Percentiles rank a stretch among this genome's conserved stretches.
These are phyloP conservation scores for Ammodytes dubius DNA, from an alignment of 2,113 vertebrate species.

Conservation along the genomic window DNA sequence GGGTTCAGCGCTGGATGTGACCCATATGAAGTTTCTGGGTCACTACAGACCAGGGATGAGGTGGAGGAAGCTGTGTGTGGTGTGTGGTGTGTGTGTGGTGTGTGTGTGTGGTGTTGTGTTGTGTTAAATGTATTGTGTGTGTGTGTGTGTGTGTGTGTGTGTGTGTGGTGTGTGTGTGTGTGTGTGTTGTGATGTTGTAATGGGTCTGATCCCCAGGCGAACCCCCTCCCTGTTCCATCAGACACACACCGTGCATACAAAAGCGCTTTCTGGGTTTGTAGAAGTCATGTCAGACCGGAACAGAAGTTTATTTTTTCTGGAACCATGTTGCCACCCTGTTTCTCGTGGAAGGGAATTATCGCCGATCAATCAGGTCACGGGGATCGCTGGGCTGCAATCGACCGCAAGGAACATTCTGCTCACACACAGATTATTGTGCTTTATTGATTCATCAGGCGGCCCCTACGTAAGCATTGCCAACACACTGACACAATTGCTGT, in stretches of 20 bases:
- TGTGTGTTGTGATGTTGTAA: constrained; percentile 41
- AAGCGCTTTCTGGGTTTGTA: constrained; percentile 34
- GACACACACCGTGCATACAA: background rate
- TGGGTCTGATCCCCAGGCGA: constrained; percentile 56
- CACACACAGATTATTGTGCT: background rate
- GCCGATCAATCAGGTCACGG: constrained; percentile 22
- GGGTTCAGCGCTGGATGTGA: constrained; percentile 54
- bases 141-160: constrained; percentile 5
- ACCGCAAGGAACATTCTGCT: background rate
- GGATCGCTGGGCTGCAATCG: constrained; percentile 21
- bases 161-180: constrained; percentile 7
- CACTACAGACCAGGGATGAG: constrained; percentile 45
- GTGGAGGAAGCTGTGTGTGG: constrained; percentile 13
- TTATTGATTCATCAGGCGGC: constrained; percentile 8
- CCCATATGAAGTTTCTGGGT: constrained; percentile 75
- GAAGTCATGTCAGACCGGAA: constrained; percentile 5
- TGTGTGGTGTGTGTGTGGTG: too few species aligned
- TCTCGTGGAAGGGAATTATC: constrained; percentile 43
- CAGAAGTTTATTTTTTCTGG: constrained; percentile 9
- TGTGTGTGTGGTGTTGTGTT: too few species aligned
- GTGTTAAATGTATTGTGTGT: background rate
- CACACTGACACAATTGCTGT: background rate
- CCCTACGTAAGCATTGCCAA: background rate
- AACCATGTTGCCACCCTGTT: constrained; percentile 10
- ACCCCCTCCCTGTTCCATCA: constrained; percentile 24